Evolutionary conservation across 2,888 invertebrate genomes (phyloP).

Genomic region (Apodemia duryi): DNA sequence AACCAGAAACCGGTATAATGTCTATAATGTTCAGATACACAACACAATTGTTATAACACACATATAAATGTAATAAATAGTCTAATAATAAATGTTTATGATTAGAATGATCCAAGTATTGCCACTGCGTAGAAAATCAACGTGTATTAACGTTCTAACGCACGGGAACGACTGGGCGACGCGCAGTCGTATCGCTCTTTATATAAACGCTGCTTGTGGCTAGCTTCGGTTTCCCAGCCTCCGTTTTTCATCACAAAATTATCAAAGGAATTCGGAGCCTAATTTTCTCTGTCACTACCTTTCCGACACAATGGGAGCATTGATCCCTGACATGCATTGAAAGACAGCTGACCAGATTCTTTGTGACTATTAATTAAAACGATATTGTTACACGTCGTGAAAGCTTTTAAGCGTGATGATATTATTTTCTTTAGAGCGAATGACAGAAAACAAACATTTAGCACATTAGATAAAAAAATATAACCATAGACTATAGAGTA

Average conservation of each 20-base stretch:
- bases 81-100: background rate
- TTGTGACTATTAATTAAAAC: slow-evolving; percentile 44
- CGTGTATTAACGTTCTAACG: slow-evolving; percentile 34
- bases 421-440: too few relatives aligned
- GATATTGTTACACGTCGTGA: slow-evolving; percentile 37
- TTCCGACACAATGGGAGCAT: slow-evolving; percentile 72
- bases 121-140: slow-evolving; percentile 21
- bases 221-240: slow-evolving; percentile 59
- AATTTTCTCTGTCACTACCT: slow-evolving; percentile 72
- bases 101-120: slow-evolving; percentile 18
- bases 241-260: slow-evolving; percentile 66
- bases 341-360: slow-evolving; percentile 61
- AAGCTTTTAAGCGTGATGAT: background rate
- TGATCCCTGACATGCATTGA: slow-evolving; percentile 63
- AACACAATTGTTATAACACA: background rate
- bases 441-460: too few relatives aligned
- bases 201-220: slow-evolving; percentile 51
- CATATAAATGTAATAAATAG: background rate
- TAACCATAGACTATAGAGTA: too few relatives aligned
- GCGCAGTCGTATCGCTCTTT: slow-evolving; percentile 54
- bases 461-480: too few relatives aligned
- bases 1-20: background rate
- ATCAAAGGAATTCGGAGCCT: slow-evolving; percentile 70
- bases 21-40: background rate
- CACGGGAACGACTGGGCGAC: slow-evolving; percentile 66